Evolutionary conservation across 1,140 invertebrate genomes (phyloP).

Genomic region (Battus philenor): DNA sequence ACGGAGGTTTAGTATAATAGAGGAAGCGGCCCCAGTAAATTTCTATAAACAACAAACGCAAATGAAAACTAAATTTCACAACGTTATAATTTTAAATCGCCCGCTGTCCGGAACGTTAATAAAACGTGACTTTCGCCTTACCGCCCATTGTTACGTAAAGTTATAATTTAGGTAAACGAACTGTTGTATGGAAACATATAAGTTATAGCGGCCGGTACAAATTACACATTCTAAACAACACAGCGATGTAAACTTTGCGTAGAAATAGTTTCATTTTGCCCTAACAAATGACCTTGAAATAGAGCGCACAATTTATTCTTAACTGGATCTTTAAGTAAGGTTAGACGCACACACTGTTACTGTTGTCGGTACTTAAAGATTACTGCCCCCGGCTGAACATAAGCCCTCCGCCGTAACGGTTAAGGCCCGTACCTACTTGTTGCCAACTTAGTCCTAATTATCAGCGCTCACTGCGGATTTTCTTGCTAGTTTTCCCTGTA

Average conservation of each 20-base stretch:
- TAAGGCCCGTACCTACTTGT: constrained; percentile 31
- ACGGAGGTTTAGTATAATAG: constrained; percentile 2
- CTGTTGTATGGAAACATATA: too few species aligned
- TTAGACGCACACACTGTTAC: not conserved
- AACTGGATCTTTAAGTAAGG: not conserved
- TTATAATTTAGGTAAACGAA: too few species aligned
- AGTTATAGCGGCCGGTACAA: too few species aligned
- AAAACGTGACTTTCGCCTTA: too few species aligned
- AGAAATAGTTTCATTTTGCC: too few species aligned
- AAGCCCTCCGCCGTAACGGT: not conserved
- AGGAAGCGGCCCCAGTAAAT: constrained; percentile 9
- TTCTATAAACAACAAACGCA: constrained; percentile 8
- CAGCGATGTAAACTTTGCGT: too few species aligned
- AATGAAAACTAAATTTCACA: constrained; percentile 12
- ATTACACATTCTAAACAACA: too few species aligned
- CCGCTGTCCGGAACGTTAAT: not conserved
- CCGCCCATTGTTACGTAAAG: too few species aligned
- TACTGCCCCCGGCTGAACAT: constrained; percentile 14
- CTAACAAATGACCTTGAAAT: too few species aligned
- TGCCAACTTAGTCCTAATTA: constrained; percentile 48
- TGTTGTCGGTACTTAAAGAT: constrained; percentile 16
- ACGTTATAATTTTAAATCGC: constrained; percentile 13
- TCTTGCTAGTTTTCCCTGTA: constrained; percentile 32
- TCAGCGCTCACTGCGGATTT: constrained; percentile 35
- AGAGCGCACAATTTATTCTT: not conserved